Evolutionary conservation across 2,113 vertebrate genomes (phyloP).

Genomic region (Columbina picui): DNA sequence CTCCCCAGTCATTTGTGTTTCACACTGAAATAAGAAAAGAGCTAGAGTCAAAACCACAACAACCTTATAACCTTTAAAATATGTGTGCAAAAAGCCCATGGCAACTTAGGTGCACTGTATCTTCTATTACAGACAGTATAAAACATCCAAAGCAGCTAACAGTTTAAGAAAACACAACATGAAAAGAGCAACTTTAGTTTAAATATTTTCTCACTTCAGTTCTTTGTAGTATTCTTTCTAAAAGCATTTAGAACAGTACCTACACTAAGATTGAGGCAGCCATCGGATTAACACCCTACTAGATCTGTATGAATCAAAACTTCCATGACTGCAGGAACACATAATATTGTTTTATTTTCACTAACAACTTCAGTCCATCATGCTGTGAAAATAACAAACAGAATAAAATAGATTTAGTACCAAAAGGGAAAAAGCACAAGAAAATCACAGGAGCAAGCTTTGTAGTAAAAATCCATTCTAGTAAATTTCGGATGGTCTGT

Average conservation of each 20-base stretch:
- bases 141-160: neutral
- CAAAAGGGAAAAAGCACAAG: constrained; percentile 5
- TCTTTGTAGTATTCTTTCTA: neutral
- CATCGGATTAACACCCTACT: neutral
- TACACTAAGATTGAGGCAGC: neutral
- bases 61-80: neutral
- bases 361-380: neutral
- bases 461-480: constrained; percentile 23
- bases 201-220: neutral
- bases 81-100: neutral
- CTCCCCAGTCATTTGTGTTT: neutral
- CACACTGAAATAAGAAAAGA: neutral
- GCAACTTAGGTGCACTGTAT: neutral
- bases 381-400: constrained; percentile 45
- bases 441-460: neutral
- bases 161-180: neutral
- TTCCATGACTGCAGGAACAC: neutral
- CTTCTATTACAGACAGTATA: neutral
- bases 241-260: neutral
- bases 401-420: constrained; percentile 18
- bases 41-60: neutral
- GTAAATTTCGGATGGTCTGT: neutral
- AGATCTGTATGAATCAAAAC: neutral
- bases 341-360: constrained; percentile 7
- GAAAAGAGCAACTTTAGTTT: neutral